A percentile compares a stretch with the other conserved stretches of the same genome.
phyloP scores from a whole-genome alignment of 30 jellyfish, hydroid and myxozoan genomes.

The Aurelia sp. region DNA sequence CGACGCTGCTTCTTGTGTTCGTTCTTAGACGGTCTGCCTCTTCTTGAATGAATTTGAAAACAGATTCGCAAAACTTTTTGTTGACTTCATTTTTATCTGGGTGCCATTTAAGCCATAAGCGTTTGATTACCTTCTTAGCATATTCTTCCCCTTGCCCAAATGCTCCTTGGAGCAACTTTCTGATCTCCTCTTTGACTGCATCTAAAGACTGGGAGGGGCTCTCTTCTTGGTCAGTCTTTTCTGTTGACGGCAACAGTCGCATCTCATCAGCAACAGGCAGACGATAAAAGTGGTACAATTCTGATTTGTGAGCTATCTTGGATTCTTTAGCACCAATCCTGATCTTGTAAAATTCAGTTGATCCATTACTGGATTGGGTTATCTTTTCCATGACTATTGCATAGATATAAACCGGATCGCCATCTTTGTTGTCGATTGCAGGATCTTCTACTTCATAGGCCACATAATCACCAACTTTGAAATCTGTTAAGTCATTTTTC shows the following conservation, averaged over 20 bases:
- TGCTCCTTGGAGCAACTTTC: constrained; percentile 28
- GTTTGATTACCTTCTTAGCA: constrained; percentile 48
- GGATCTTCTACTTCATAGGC: constrained; percentile 77
- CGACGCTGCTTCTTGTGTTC: no score
- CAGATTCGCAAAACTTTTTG: constrained; percentile 67
- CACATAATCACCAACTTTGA: constrained; percentile 73
- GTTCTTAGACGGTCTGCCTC: constrained; percentile 27
- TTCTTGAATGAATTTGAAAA: constrained; percentile 60
- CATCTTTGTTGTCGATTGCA: constrained; percentile 38
- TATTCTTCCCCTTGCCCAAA: constrained; percentile 15
- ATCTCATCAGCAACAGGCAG: constrained; percentile 11
- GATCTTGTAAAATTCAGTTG: no score
- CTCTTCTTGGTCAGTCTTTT: constrained; percentile 21
- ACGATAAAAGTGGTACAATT: constrained; percentile 31
- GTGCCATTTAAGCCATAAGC: constrained; percentile 83
- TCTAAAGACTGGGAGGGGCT: constrained; percentile 15
- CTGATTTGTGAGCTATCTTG: constrained; percentile 36
- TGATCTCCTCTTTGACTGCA: constrained; percentile 44
- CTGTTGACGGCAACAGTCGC: constrained; percentile 7
- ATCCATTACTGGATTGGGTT: not conserved
- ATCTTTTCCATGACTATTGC: constrained; percentile 40
- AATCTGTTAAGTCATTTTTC: constrained; percentile 37
- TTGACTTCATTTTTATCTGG: constrained; percentile 79
- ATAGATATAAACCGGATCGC: constrained; percentile 56
- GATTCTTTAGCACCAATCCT: constrained; percentile 5